These are phyloP conservation scores for Eueremaeus valkanovi DNA, from an alignment of 2,888 invertebrate species.

Conservation along the genomic window DNA sequence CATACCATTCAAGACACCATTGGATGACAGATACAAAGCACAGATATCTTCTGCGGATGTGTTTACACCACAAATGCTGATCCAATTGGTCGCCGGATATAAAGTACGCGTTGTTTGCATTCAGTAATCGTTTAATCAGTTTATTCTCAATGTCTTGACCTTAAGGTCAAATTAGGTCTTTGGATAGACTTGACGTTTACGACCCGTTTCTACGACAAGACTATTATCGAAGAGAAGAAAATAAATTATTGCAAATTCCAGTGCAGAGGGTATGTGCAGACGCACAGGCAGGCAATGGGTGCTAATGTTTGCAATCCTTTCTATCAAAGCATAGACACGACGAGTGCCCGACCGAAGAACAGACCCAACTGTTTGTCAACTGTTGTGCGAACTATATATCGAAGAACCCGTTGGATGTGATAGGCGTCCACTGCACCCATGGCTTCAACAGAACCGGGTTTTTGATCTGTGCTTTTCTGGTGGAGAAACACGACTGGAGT, in stretches of 20 bases:
- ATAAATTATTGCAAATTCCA: slow-evolving; percentile 82
- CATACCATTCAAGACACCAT: slow-evolving; percentile 89
- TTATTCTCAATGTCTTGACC: slow-evolving; percentile 42
- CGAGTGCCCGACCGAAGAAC: slow-evolving; percentile 81
- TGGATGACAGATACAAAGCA: slow-evolving; percentile 73
- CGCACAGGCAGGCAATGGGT: too few species aligned
- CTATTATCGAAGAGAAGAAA: slow-evolving; percentile 68
- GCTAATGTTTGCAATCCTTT: too few species aligned
- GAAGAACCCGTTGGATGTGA: slow-evolving; percentile 70
- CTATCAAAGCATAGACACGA: slow-evolving; percentile 61
- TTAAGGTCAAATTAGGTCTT: slow-evolving; percentile 76
- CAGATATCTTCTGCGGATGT: slow-evolving; percentile 76
- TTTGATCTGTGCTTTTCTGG: slow-evolving; percentile 82
- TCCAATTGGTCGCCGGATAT: slow-evolving; percentile 70
- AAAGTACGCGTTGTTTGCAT: slow-evolving; percentile 59
- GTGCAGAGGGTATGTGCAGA: slow-evolving; percentile 67
- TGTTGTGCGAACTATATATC: slow-evolving; percentile 72
- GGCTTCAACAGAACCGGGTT: slow-evolving; percentile 99
- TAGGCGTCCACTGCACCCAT: slow-evolving; percentile 91
- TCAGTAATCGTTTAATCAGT: slow-evolving; percentile 46
- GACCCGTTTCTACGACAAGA: slow-evolving; percentile 79
- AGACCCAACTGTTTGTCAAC: slow-evolving; percentile 75
- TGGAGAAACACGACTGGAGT: slow-evolving; percentile 60
- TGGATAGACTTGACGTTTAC: slow-evolving; percentile 98
- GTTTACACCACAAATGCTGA: slow-evolving; percentile 83